Percentiles rank a stretch among this genome's conserved stretches.
Evolutionary conservation across 1,140 invertebrate genomes (phyloP).

Genomic region (Conus ventricosus): DNA sequence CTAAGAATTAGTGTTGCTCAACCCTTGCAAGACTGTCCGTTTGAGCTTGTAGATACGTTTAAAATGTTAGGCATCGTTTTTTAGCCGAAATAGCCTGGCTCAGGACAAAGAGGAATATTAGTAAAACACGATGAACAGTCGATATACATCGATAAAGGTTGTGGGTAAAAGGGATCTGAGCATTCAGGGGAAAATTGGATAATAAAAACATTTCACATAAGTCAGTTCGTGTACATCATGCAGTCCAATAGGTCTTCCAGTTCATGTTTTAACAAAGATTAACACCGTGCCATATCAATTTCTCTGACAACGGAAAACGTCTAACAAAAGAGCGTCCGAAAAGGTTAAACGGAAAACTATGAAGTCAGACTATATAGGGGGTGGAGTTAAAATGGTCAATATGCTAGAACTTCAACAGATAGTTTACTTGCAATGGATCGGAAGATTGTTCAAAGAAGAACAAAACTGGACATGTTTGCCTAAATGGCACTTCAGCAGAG

Average conservation of each 20-base stretch:
- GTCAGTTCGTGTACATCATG: not conserved
- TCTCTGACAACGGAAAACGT: too few species aligned
- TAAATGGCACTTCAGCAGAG: too few species aligned
- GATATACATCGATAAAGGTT: not conserved
- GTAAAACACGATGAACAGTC: not conserved
- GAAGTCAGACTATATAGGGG: not conserved
- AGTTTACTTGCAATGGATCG: too few species aligned
- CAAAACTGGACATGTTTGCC: too few species aligned
- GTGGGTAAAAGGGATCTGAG: not conserved
- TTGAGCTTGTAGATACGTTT: too few species aligned
- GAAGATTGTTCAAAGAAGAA: too few species aligned
- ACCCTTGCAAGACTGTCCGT: not conserved
- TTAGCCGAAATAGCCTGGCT: not conserved
- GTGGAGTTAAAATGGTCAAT: not conserved
- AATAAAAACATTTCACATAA: not conserved
- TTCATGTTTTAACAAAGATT: too few species aligned
- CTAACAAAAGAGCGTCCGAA: too few species aligned
- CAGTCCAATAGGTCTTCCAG: not conserved
- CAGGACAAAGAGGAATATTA: not conserved
- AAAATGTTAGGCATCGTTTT: not conserved
- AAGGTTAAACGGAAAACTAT: not conserved
- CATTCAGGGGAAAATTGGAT: not conserved
- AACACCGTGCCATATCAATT: too few species aligned
- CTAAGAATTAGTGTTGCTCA: not conserved
- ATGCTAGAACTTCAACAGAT: not conserved